Evolutionary conservation across 2,113 vertebrate species (phyloP).

Genomic region (Steatornis caripensis): DNA sequence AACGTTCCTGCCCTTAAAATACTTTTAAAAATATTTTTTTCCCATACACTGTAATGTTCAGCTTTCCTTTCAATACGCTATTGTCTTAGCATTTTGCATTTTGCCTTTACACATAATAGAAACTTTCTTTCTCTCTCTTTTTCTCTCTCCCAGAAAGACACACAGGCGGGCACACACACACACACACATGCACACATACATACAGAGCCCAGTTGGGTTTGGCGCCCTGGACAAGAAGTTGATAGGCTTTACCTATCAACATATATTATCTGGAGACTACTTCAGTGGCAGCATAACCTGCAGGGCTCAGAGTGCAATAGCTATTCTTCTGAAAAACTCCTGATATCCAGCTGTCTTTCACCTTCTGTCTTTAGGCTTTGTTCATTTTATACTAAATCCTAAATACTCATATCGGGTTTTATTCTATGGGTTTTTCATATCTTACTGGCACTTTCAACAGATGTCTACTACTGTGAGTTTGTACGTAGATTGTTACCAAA

Average conservation of each 20-base stretch:
- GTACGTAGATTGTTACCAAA: background rate
- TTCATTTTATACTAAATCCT: background rate
- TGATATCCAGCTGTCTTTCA: background rate
- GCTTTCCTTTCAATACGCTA: fast-evolving
- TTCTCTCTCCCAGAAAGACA: too few species aligned
- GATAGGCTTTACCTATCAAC: background rate
- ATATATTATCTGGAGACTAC: background rate
- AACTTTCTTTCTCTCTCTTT: background rate
- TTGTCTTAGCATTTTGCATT: background rate
- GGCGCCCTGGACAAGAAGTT: background rate
- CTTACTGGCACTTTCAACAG: background rate
- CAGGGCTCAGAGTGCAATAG: background rate
- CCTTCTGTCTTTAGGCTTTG: background rate
- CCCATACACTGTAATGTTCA: background rate
- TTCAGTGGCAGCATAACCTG: background rate
- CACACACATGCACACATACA: background rate
- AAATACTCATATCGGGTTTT: background rate
- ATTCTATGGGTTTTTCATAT: background rate
- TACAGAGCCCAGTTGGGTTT: background rate
- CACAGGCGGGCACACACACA: too few species aligned
- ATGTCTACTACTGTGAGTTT: background rate
- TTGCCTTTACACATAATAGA: background rate
- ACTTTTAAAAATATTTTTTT: background rate
- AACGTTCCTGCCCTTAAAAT: too few species aligned
- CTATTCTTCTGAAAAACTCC: background rate